Conservation (phyloP, 2,888 invertebrate genomes). For the Amaurobius ferox region DNA sequence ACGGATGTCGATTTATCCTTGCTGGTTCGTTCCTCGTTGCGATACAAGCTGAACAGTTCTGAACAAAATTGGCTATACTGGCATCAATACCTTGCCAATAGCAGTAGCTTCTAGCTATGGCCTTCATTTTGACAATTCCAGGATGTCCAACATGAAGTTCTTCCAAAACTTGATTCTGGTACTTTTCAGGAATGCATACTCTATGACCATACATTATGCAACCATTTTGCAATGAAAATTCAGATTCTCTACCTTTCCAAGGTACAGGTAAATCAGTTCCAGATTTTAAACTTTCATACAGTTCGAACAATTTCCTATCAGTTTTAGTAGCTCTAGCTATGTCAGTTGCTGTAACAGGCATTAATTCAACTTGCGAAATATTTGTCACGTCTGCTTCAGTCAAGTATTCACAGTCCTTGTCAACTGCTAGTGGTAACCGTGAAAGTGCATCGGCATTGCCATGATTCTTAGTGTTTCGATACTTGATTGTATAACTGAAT, state of each 20-base stretch:
- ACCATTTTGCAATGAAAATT: slow-evolving; percentile 42
- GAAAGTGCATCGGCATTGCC: slow-evolving; percentile 35
- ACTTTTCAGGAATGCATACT: slow-evolving; percentile 12
- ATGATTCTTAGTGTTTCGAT: slow-evolving; percentile 26
- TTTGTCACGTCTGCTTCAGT: slow-evolving; percentile 48
- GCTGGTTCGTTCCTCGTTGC: slow-evolving; percentile 44
- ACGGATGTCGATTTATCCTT: slow-evolving; percentile 41
- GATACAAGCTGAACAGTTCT: slow-evolving; percentile 50
- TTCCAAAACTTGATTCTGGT: not conserved
- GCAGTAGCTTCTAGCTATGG: slow-evolving; percentile 54
- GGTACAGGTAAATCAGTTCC: slow-evolving; percentile 51
- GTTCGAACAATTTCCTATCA: slow-evolving; percentile 47
- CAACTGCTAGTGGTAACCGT: slow-evolving; percentile 43
- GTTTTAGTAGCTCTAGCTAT: slow-evolving; percentile 47
- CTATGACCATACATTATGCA: not conserved
- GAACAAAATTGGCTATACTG: slow-evolving; percentile 46
- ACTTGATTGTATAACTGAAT: slow-evolving; percentile 38
- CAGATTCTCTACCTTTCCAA: slow-evolving; percentile 49
- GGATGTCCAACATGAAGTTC: slow-evolving; percentile 45
- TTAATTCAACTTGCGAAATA: slow-evolving; percentile 62
- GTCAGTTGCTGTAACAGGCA: slow-evolving; percentile 44
- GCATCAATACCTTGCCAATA: slow-evolving; percentile 53
- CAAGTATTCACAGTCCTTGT: slow-evolving; percentile 40
- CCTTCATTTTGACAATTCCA: slow-evolving; percentile 43
- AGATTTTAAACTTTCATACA: slow-evolving; percentile 49